Conservation (phyloP, 2,797 vertebrate genomes). For the Acrossocheilus wenchowensis region DNA sequence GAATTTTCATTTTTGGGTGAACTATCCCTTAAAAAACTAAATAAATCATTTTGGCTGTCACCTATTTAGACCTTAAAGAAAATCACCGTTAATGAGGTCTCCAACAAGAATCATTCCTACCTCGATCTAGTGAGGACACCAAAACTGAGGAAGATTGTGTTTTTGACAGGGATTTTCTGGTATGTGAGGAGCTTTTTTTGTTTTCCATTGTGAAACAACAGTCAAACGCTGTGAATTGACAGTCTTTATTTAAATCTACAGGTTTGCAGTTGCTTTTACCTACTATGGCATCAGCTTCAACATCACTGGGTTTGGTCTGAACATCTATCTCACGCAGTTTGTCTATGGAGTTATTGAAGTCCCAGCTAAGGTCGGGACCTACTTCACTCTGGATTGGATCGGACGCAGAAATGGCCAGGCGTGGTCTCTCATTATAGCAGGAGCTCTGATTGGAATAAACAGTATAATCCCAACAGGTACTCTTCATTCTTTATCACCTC, state of each 20-base stretch:
- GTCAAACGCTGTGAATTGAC: neutral
- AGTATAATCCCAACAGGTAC: conserved; percentile 70
- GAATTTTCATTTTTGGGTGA: too few species aligned
- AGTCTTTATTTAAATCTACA: conserved; percentile 53
- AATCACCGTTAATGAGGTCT: conserved; percentile 66
- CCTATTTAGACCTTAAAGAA: conserved; percentile 74
- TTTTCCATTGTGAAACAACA: neutral
- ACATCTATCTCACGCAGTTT: conserved; percentile 85
- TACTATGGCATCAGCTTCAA: conserved; percentile 87
- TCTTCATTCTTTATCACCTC: neutral
- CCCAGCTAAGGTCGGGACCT: conserved; percentile 83
- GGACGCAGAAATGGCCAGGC: conserved; percentile 81
- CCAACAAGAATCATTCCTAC: conserved; percentile 75
- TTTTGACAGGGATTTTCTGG: conserved; percentile 82
- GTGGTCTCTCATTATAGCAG: conserved; percentile 73
- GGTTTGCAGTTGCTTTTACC: conserved; percentile 86
- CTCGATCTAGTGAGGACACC: conserved; percentile 82
- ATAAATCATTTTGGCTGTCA: neutral
- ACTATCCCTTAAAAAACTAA: neutral
- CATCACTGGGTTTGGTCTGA: conserved; percentile 81
- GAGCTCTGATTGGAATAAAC: conserved; percentile 72
- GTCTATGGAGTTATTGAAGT: conserved; percentile 82
- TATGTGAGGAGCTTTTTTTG: conserved; percentile 56
- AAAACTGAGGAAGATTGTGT: conserved; percentile 78
- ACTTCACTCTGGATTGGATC: conserved; percentile 72